Percentiles rank a stretch among this genome's conserved stretches.
Evolutionary conservation across 2,888 invertebrate species (phyloP).

Genomic region (Apamea crenata): DNA sequence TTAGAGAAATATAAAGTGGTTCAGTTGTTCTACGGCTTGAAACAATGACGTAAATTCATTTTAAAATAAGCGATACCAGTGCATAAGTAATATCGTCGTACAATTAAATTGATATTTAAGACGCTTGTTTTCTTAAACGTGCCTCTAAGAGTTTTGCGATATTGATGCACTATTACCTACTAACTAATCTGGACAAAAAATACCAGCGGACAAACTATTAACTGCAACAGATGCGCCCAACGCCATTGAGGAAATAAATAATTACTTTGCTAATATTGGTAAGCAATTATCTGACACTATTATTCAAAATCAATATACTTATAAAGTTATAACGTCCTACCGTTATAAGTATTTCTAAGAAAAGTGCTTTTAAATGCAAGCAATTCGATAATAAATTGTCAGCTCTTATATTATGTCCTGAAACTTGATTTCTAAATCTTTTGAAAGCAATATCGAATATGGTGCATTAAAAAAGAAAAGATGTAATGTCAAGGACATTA

Average conservation of each 20-base stretch:
- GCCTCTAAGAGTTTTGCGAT: neutral
- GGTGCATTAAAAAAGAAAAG: neutral
- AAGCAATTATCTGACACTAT: no score
- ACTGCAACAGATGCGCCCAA: no score
- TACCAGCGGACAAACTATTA: no score
- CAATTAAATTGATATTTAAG: slow-evolving; percentile 11
- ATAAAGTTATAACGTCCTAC: no score
- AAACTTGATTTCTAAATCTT: neutral
- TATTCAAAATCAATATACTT: no score
- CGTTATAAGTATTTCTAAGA: neutral
- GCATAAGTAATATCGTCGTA: neutral
- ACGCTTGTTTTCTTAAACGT: neutral
- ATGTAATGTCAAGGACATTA: neutral
- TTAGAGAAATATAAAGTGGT: neutral
- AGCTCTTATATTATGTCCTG: neutral
- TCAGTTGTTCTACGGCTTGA: neutral
- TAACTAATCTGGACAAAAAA: no score
- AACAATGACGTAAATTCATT: slow-evolving; percentile 1
- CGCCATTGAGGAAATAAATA: no score
- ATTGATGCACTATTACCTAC: no score
- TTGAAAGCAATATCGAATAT: neutral
- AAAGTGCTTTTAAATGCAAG: slow-evolving; percentile 2
- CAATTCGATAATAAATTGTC: neutral
- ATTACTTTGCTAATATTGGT: no score
- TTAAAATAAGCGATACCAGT: neutral